Base-by-base conservation (phyloP, 2,888 invertebrate genomes). In the Stenoptilia bipunctidactyla region DNA sequence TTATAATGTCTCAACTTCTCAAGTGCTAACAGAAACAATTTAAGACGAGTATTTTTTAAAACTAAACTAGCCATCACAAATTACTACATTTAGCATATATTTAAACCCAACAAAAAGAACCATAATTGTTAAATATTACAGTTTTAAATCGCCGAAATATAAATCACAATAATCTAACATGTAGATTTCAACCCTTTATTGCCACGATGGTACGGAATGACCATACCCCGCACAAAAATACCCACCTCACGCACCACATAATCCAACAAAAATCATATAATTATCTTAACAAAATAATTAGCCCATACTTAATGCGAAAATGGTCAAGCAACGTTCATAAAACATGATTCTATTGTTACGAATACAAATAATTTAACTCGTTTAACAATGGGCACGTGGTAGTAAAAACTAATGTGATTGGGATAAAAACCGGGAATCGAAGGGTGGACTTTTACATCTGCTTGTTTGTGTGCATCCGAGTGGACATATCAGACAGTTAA, bases 211-310 rank as follows among this genome's bases (percentile, higher is more conserved):
- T 30, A 20, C 15, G 15, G 36, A 27, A 38, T 52, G 51, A 60
- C 56, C 56, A 55, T 59, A 56, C 50, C 30, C 20, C 20, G 40
- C 50, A 50, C 48, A 56, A 48, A 55, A 45, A 60, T 61, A 60
- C n/a, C 56, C 34, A 42, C 43, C 41, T 45, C 65, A 61, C 57
- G 58, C 38, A 45, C 12, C 52, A 44, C 68, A 58, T 66, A 44
- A 43, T 40, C 41, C 43, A 48, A 44, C 48, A 50, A 30, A n/a
- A 30, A 30, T n/a, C 55, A 57, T 65, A 61, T 68, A 64, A 73
- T 75, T 73, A 75, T 66, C 64, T 67, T 74, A 77, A 74, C 66
- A 52, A 66, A 72, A 75, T 76, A 76, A 79, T 76, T 75, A 70
- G 65, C 46, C 56, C 55, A 52, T 49, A 57, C 51, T 58, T 59